Evolutionary conservation across 2,888 invertebrate species (phyloP), one percentile per base, ranked within the genome.

Genomic region (Xanthorhoe spadicearia): DNA sequence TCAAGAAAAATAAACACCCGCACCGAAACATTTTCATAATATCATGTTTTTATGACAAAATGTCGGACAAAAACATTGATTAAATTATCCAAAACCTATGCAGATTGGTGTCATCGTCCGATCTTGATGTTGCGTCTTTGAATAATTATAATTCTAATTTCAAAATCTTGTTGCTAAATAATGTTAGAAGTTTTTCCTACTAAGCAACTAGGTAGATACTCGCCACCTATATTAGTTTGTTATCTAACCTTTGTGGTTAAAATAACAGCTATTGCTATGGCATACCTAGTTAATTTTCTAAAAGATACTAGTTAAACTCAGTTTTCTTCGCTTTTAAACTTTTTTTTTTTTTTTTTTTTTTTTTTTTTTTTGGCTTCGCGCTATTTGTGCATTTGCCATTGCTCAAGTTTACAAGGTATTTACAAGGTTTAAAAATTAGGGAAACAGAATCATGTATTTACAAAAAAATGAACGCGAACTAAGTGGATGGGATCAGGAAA

Each of bases 81-180:
- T 8, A 32, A 52, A 63, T n/a, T 28, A 6, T 5, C 8, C 6
- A 35, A 35, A 35, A 35, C 6, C 7, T 46, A 43, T 23, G 23
- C 10, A 19, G 19, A 55, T 67, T 1, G 63, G 68, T 68, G 50
- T 51, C 68, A 71, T 68, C 59, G 66, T 53, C 53, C 64, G 58
- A 43, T 59, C n/a, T 28, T 68, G 58, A 66, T 55, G 64, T 52
- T 59, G 38, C 51, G 61, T 62, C 62, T 54, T 3, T 46, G 53
- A 54, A 61, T 58, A 17, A 38, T 49, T 54, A 28, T 56, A 13
- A 50, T 17, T 54, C 19, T 23, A 19, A 35, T 49, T 53, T 54
- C 18, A 35, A 48, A 32, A 53, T 19, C 3, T 51, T 38, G 19
- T 55, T 55, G 35, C 48, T 17, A 35, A 55, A 49, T 49, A 48